Base-by-base conservation (phyloP, 2,888 invertebrate species). In the Iphiclides podalirius region DNA sequence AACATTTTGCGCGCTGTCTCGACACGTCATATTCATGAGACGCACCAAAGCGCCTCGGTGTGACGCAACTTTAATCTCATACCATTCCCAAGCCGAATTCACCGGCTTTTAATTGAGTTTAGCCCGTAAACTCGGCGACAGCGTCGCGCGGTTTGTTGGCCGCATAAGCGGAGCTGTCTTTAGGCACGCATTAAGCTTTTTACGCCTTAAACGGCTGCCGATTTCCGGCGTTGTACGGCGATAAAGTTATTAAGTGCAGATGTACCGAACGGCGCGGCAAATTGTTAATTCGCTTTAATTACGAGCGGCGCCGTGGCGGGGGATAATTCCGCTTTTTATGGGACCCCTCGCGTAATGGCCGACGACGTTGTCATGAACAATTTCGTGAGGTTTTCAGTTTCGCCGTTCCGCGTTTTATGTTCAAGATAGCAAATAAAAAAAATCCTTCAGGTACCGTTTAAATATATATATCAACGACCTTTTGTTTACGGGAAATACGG, bases 221-320 rank as follows among this genome's bases (percentile, higher is more conserved):
- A 59, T 54, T 11, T 52, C 66, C 58, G 64, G 70, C 72, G 73
- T 79, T 76, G 79, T 76, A 67, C 67, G 63, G 70, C 75, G 61
- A 73, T 80, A 77, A 84, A 81, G 68, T 74, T 79, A 79, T 84
- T 78, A 75, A 72, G 69, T 72, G 70, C 75, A 75, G 75, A 75
- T 81, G 83, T 78, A 77, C 70, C 61, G 66, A 77, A 79, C 66
- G 69, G 70, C 70, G 63, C 58, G 64, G 70, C 66, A 76, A 79
- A 81, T 79, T 81, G 79, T 83, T 85, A 80, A 82, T 81, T 77
- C 72, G 62, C 67, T 70, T 82, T 85, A 85, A 84, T 82, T 81
- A 75, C 75, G 64, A 69, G 65, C 70, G 72, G 68, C 73, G 68
- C 70, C 70, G 67, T 63, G 66, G 64, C 56, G 56, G 57, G 61